Evolutionary conservation across 2,113 vertebrate genomes (phyloP).

Genomic region (Nyctibius bracteatus): DNA sequence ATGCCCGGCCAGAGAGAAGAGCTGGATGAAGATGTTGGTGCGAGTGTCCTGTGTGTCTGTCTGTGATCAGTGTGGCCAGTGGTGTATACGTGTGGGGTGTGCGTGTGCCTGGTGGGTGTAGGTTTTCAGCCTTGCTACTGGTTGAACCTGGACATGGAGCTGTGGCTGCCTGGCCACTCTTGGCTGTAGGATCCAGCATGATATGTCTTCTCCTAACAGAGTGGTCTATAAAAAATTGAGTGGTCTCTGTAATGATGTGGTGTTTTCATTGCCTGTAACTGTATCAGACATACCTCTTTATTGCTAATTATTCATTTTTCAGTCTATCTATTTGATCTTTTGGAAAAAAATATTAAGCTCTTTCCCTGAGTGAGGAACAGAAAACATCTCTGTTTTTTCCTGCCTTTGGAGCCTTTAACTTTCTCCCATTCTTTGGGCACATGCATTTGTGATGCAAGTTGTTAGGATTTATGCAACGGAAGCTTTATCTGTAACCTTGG

Average conservation of each 20-base stretch:
- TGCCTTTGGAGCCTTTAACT: not conserved
- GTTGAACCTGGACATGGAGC: not conserved
- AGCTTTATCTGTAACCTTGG: not conserved
- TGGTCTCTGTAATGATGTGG: not conserved
- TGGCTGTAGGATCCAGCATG: accelerated
- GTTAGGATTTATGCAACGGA: not conserved
- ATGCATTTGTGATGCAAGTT: not conserved
- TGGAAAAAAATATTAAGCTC: not conserved
- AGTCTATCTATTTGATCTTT: not conserved
- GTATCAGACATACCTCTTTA: not conserved
- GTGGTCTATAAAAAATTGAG: not conserved
- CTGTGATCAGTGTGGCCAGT: not conserved
- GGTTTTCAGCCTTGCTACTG: not conserved
- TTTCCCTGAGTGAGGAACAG: not conserved
- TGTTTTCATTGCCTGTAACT: not conserved
- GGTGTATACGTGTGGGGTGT: not conserved
- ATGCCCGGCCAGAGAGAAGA: accelerated
- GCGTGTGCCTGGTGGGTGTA: not conserved
- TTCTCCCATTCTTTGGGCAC: not conserved
- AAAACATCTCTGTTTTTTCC: not conserved
- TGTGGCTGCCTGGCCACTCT: not conserved
- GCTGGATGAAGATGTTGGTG: not conserved
- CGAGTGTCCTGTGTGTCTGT: not conserved
- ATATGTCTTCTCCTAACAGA: not conserved
- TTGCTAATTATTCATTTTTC: not conserved